Evolutionary conservation across 1,140 invertebrate genomes (phyloP), one percentile per base, ranked within the genome.

Genomic region (Eueides isabella): DNA sequence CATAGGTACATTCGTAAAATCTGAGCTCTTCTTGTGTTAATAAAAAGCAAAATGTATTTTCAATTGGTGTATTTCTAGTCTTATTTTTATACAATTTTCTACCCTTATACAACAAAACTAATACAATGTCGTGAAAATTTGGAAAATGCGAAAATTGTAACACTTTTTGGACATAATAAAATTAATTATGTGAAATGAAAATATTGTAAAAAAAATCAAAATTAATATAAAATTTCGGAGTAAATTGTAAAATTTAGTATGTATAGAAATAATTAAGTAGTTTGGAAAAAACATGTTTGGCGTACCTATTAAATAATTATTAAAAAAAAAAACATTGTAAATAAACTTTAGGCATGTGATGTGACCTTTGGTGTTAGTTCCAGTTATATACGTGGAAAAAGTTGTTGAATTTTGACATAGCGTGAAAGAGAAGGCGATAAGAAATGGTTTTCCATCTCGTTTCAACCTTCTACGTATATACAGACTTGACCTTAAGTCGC

Each of bases 1-100:
- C 38, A 67, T 31, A n/a, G n/a, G n/a, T n/a, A 63, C 61, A 41
- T 62, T 63, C 64, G 64, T 28, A 74, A 19, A 74, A 63, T 69
- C 72, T 74, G 66, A 62, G 72, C 66, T 73, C 31, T 61, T 61
- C 62, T 68, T 67, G 16, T 35, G 44, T 67, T 67, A n/a, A 67
- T 62, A 33, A 55, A 41, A 72, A 65, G 61, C 48, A 41, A 35
- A 64, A 74, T 61, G 38, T 71, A 62, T 66, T 71, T 63, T 82
- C 74, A 86, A 92, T 92, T 88, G 89, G 87, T 90, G 87, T 89
- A 89, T 87, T 69, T 92, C 89, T 91, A 90, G 88, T 92, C 88
- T 88, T 86, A 80, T 78, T 83, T 76, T 83, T 75, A 69, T 79
- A 77, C 72, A 78, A 81, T 77, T n/a, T 77, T 75, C 72, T 78